phyloP scores from a whole-genome alignment of 2,113 vertebrate species.

The Megaceryle torquata region DNA sequence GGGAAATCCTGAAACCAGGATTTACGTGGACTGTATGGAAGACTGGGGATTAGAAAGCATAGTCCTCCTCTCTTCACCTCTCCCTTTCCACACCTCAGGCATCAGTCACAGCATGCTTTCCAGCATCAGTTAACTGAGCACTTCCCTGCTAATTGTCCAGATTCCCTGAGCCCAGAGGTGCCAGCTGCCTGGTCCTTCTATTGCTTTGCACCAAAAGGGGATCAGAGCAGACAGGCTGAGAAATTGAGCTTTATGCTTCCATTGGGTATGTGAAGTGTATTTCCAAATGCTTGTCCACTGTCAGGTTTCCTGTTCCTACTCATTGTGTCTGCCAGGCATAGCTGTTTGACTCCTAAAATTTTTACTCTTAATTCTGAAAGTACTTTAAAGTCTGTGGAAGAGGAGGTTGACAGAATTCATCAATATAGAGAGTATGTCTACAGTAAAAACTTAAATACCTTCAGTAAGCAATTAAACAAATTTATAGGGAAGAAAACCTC shows the following conservation, averaged over 20 bases:
- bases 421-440: neutral
- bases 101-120: neutral
- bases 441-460: neutral
- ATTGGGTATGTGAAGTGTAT: neutral
- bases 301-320: neutral
- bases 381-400: neutral
- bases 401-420: neutral
- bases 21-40: neutral
- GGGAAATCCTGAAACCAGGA: neutral
- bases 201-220: neutral
- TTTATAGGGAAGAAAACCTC: neutral
- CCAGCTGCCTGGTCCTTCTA: neutral
- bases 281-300: neutral
- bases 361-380: neutral
- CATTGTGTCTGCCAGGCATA: neutral
- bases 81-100: rapidly evolving
- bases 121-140: neutral
- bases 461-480: neutral
- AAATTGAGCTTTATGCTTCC: neutral
- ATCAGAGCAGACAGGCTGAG: neutral
- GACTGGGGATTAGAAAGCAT: neutral
- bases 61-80: neutral
- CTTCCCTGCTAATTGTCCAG: neutral
- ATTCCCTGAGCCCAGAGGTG: neutral
- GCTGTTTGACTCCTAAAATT: neutral